These are phyloP conservation scores for Formicarius rufipectus DNA, from an alignment of 2,113 vertebrate genomes.

Conservation along the genomic window DNA sequence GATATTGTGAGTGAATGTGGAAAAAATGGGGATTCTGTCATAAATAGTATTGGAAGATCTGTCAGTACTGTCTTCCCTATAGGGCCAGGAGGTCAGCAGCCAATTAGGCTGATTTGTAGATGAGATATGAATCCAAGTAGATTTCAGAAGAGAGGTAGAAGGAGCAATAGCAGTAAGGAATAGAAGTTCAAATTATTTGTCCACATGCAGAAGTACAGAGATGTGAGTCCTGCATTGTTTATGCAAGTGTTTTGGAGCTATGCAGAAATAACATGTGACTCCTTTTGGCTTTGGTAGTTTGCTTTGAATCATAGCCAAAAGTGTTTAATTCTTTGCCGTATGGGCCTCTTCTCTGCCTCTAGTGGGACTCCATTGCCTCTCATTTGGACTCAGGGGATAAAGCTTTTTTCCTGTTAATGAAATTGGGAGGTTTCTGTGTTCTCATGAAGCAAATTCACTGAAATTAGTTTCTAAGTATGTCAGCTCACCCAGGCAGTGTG, in stretches of 20 bases:
- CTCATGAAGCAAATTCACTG: neutral
- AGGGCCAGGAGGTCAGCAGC: neutral
- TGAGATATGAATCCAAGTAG: neutral
- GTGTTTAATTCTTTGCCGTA: neutral
- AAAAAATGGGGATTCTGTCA: neutral
- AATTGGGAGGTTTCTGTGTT: neutral
- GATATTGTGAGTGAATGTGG: conserved; percentile 93
- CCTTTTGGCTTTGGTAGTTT: neutral
- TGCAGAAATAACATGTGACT: neutral
- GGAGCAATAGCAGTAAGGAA: neutral
- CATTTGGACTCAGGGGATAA: neutral
- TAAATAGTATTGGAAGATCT: neutral
- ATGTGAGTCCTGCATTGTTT: neutral
- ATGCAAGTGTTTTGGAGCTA: accelerated
- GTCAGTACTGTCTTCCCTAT: neutral
- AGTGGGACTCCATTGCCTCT: neutral
- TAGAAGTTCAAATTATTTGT: neutral
- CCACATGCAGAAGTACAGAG: neutral
- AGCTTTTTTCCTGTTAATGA: neutral
- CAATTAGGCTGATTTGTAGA: neutral
- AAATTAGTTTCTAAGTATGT: neutral
- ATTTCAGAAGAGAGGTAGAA: neutral
- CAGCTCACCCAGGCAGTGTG: neutral
- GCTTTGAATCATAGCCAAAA: neutral
- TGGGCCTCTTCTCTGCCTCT: neutral